Evolutionary conservation across 2,797 vertebrate species (phyloP).

Genomic region (Peromyscus eremicus): DNA sequence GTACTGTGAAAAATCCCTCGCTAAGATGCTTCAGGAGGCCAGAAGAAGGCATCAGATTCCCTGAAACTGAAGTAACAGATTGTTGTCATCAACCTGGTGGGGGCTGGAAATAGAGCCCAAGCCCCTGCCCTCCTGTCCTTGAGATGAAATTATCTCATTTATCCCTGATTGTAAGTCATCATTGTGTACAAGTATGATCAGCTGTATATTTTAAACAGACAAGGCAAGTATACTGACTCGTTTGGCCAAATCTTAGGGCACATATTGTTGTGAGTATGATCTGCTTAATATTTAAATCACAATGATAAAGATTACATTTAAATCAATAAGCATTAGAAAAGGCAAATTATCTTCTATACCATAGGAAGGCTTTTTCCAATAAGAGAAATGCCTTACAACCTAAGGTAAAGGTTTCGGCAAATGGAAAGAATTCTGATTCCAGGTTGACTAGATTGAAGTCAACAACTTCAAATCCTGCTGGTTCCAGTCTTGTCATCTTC

Average conservation of each 20-base stretch:
- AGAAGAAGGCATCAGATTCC: background rate
- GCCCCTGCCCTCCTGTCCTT: fast-evolving
- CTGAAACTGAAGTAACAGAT: background rate
- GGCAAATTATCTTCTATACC: background rate
- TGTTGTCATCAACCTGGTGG: background rate
- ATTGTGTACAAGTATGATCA: background rate
- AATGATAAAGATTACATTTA: background rate
- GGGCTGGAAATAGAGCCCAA: background rate
- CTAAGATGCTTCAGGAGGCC: fast-evolving
- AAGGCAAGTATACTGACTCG: background rate
- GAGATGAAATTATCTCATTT: background rate
- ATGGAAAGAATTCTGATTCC: background rate
- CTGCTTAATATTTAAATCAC: background rate
- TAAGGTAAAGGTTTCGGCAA: background rate
- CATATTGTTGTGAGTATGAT: background rate
- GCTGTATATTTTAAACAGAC: background rate
- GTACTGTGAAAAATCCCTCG: background rate
- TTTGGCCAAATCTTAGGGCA: background rate
- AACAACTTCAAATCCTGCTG: background rate
- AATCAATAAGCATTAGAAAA: background rate
- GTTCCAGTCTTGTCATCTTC: background rate
- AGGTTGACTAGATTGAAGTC: background rate
- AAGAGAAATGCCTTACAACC: background rate
- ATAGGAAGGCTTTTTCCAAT: fast-evolving
- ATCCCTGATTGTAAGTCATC: too few species aligned